Evolutionary conservation across 2,797 vertebrate species (phyloP), one percentile per base, ranked within the genome.

Genomic region (Peromyscus attwateri): DNA sequence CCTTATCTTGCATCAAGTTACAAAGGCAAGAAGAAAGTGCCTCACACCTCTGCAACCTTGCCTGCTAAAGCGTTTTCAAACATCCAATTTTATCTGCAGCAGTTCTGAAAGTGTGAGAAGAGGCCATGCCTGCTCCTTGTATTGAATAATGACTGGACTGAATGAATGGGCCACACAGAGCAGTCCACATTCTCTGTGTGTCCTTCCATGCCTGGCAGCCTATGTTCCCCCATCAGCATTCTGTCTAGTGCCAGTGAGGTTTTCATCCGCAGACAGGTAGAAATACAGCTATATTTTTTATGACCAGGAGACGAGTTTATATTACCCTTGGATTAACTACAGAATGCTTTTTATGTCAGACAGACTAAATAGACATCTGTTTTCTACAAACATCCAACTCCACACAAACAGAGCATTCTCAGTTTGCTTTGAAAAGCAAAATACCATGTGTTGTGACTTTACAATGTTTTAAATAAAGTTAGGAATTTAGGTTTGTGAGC

Each of bases 401-500:
- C 73, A 70, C 46, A 82, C 91, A 94, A 84, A 96, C 93, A 96
- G 90, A 89, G 75, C 83, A 10, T 98, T 97, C 98, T 96, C 97
- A 94, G 97, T 98, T 98, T 98, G 98, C 98, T 98, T 98, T 98
- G 97, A 98, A 95, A 94, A 98, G 98, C 98, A 98, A 95, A 96
- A 96, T 97, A 94, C 97, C 97, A 92, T 97, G 91, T 97, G 97
- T 95, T 88, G 68, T 97, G 94, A 97, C 97, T 98, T 98, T 92
- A 95, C 84, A 96, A 60, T 94, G 89, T 97, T 96, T 97, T 96
- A 97, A 96, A 96, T 97, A 95, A 95, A 97, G 95, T 76, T 97
- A 97, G 97, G 91, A 98, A 98, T 98, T 97, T 97, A 97, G 95
- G 97, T 98, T 98, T 97, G 95, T 89, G 96, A 94, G 96, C 93